These are phyloP conservation scores for Prochilodus magdalenae DNA, from an alignment of 2,113 vertebrate genomes.

Conservation along the genomic window DNA sequence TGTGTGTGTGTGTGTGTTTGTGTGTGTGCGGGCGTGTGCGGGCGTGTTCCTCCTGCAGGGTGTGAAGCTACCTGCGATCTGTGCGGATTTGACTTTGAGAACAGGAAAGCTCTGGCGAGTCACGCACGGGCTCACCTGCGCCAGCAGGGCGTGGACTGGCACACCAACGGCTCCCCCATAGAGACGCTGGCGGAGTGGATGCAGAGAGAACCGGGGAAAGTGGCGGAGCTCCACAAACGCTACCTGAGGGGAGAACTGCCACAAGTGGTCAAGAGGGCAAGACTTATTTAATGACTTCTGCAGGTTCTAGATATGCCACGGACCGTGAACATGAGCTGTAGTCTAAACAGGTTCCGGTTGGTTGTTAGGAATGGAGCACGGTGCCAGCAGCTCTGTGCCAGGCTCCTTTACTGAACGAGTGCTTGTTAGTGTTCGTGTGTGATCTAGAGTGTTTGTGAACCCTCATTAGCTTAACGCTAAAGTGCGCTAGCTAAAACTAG, in stretches of 20 bases:
- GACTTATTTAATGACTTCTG: neutral
- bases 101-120: conserved; percentile 93
- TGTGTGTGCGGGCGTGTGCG: conserved; percentile 9
- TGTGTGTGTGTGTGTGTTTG: conserved; percentile 8
- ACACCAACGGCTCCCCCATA: conserved; percentile 89
- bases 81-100: conserved; percentile 93
- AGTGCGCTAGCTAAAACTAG: no score
- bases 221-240: conserved; percentile 84
- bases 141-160: conserved; percentile 93
- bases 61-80: conserved; percentile 89
- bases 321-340: no score
- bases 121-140: conserved; percentile 90
- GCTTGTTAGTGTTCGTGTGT: no score
- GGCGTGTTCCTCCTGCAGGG: conserved; percentile 16
- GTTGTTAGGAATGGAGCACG: no score
- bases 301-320: no score
- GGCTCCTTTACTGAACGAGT: no score
- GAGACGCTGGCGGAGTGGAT: conserved; percentile 91
- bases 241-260: conserved; percentile 86
- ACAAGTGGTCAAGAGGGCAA: conserved; percentile 69
- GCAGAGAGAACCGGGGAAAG: conserved; percentile 85
- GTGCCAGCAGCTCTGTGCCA: no score
- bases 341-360: no score
- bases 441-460: no score
- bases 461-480: no score